Evolutionary conservation across 2,888 invertebrate species (phyloP), one percentile per base, ranked within the genome.

Genomic region (Himalopsyche japonica): DNA sequence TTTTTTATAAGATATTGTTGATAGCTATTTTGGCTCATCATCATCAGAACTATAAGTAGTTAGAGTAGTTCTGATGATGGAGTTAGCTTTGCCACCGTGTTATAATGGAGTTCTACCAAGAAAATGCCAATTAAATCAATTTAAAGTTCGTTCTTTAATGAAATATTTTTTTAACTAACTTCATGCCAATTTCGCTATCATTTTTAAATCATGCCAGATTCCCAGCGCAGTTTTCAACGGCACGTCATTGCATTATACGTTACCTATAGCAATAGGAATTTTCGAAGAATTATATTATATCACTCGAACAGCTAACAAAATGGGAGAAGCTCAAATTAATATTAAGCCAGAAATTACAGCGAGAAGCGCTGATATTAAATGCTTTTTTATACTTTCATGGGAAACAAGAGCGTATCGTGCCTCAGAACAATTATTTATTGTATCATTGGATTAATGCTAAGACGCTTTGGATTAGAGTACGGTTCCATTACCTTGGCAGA

Each of bases 361-460:
- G 32, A 80, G 77, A 57, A 77, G 80, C 80, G 84, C 84, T 64
- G 76, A 81, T 80, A 84, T 84, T 84, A 84, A 84, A 81, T 80
- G 24, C 18, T 43, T 80, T 81, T 83, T 84, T 84, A 24, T 78
- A 32, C 30, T 47, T 43, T 76, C 24, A 77, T 77, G 49, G 78
- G 48, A 64, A 82, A 24, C 30, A 49, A 70, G 43, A 48, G 80
- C 32, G 70, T 80, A 47, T 76, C 48, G 76, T 79, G 32, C 37
- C 76, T 57, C 57, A 10, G 8, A 57, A 57, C 57, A 57, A 57
- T 57, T 57, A 49, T 64, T 82, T 76, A 64, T 57, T 15, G 48
- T 82, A 37, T 82, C 70, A 49, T 48, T 34, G 78, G 34, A 57
- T 78, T 43, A 78, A 27, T 7, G 76, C 12, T 32, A 76, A 76